These are phyloP conservation scores for Sinopyrophorus schimmeli DNA, from an alignment of 2,888 invertebrate species.

Conservation along the genomic window DNA sequence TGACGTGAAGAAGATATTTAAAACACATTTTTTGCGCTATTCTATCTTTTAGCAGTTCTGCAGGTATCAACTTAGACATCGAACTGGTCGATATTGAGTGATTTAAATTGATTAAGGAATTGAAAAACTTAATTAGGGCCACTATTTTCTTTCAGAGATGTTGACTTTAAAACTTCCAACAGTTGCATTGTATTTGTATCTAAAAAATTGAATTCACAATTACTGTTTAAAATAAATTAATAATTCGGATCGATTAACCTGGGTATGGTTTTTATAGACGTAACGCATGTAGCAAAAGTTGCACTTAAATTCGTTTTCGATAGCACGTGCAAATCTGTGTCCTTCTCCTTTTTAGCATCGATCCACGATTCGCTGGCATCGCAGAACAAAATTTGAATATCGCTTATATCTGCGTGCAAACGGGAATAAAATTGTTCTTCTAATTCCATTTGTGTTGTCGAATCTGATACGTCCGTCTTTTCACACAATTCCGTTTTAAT, in stretches of 20 bases:
- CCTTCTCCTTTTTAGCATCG: constrained; percentile 67
- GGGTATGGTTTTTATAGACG: constrained; percentile 49
- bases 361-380: constrained; percentile 74
- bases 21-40: constrained; percentile 24
- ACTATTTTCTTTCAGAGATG: constrained; percentile 72
- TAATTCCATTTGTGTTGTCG: constrained; percentile 79
- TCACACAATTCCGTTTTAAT: constrained; percentile 76
- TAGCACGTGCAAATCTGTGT: constrained; percentile 75
- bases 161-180: constrained; percentile 74
- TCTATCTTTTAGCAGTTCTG: constrained; percentile 46
- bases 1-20: constrained; percentile 32
- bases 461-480: constrained; percentile 67
- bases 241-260: constrained; percentile 40
- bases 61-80: background rate
- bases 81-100: constrained; percentile 31
- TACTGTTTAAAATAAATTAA: background rate
- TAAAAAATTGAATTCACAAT: constrained; percentile 43
- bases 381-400: constrained; percentile 66
- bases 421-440: constrained; percentile 80
- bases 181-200: constrained; percentile 75
- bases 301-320: constrained; percentile 62
- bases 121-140: constrained; percentile 65
- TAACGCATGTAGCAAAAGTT: constrained; percentile 47
- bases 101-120: constrained; percentile 32
- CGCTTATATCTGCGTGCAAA: constrained; percentile 69